Percentiles rank a stretch among this genome's conserved stretches.
These are phyloP conservation scores for Pangasianodon gigas DNA, from an alignment of 2,113 vertebrate genomes.

Conservation along the genomic window DNA sequence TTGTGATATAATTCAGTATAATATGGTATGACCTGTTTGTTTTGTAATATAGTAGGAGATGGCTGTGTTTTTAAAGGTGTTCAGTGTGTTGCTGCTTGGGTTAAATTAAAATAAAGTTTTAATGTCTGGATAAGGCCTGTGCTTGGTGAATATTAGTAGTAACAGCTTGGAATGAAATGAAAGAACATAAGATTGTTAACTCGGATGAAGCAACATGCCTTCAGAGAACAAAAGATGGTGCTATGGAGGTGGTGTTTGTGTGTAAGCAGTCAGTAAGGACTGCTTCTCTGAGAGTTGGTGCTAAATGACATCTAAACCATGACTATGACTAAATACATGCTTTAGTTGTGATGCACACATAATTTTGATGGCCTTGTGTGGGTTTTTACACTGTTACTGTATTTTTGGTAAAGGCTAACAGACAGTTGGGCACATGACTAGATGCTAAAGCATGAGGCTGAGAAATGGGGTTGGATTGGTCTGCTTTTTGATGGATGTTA, in stretches of 20 bases:
- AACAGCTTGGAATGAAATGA: not conserved
- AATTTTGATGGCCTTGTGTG: not conserved
- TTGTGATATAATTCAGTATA: not conserved
- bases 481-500: not conserved
- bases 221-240: constrained; percentile 35
- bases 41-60: not conserved
- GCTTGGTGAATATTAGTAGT: not conserved
- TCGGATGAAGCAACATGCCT: constrained; percentile 29
- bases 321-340: not conserved
- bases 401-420: not conserved
- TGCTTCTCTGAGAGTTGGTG: not conserved
- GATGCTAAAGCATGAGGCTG: not conserved
- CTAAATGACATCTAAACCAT: not conserved
- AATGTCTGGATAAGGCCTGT: not conserved
- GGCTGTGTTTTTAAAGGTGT: not conserved
- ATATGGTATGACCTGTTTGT: not conserved
- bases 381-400: not conserved
- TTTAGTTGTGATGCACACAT: not conserved
- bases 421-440: too few species aligned
- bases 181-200: not conserved
- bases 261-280: not conserved
- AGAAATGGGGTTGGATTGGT: not conserved
- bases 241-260: not conserved
- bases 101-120: not conserved
- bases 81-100: not conserved